Evolutionary conservation across 2,113 vertebrate species (phyloP).

Genomic region (Toxostoma redivivum): DNA sequence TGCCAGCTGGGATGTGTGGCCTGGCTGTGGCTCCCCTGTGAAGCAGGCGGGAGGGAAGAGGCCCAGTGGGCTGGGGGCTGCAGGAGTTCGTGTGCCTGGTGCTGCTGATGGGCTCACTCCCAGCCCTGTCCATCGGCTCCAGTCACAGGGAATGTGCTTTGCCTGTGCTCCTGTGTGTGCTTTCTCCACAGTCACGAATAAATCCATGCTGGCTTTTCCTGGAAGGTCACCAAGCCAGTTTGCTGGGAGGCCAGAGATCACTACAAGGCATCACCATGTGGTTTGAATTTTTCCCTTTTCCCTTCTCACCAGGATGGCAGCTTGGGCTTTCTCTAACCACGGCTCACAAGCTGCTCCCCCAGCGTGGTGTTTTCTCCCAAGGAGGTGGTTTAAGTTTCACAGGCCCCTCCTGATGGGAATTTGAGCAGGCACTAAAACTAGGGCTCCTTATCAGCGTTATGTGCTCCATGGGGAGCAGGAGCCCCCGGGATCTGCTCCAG

Average conservation of each 20-base stretch:
- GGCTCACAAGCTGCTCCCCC: not conserved
- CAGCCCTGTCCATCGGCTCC: accelerated
- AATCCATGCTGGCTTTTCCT: not conserved
- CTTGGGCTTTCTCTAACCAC: not conserved
- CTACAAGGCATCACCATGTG: accelerated
- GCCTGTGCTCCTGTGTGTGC: accelerated
- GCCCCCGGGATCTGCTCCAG: not conserved
- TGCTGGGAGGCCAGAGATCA: not conserved
- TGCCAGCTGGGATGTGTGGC: not conserved
- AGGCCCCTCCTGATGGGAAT: not conserved
- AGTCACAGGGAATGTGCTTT: accelerated
- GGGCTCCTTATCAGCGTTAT: not conserved
- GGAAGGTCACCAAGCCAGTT: not conserved
- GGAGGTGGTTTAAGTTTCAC: not conserved
- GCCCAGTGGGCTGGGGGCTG: not conserved
- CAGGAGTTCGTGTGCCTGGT: not conserved
- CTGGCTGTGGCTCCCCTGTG: not conserved
- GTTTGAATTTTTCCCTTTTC: not conserved
- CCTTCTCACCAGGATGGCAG: accelerated
- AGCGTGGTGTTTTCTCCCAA: not conserved
- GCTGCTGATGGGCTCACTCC: not conserved
- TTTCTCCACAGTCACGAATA: accelerated
- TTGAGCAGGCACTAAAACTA: not conserved
- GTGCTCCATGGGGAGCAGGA: not conserved
- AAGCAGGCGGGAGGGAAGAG: not conserved